These are phyloP conservation scores for Gambusia yucatana DNA, from an alignment of 2,797 vertebrate genomes.

Conservation along the genomic window DNA sequence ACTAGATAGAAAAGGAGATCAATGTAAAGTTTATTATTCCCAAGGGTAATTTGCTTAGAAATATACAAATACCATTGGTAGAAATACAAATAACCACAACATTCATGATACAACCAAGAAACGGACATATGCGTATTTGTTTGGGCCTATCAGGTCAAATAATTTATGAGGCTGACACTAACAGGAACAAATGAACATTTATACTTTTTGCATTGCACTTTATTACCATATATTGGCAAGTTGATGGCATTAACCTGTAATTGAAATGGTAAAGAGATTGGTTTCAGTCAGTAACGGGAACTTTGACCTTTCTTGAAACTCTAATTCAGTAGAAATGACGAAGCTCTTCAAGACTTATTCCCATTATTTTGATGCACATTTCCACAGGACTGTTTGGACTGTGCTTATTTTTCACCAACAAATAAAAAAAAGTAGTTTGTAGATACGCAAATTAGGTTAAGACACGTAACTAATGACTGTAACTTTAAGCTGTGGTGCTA, in stretches of 20 bases:
- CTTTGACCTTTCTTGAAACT: not conserved
- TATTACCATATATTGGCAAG: not conserved
- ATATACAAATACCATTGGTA: not conserved
- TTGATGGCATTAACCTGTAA: not conserved
- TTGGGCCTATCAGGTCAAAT: not conserved
- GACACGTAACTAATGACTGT: not conserved
- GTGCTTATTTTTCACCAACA: not conserved
- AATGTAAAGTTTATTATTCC: not conserved
- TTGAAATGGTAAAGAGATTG: not conserved
- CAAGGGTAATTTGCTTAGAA: not conserved
- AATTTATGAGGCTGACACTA: not conserved
- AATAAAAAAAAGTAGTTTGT: not conserved
- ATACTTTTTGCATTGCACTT: not conserved
- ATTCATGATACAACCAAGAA: not conserved
- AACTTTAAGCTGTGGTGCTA: not conserved
- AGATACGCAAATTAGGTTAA: not conserved
- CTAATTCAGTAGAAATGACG: not conserved
- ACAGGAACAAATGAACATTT: not conserved
- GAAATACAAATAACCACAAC: not conserved
- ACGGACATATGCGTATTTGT: not conserved
- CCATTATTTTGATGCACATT: not conserved
- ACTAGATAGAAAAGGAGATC: not conserved
- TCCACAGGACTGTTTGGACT: not conserved
- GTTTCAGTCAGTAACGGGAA: not conserved
- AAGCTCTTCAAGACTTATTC: not conserved